These are phyloP conservation scores for Congeria kusceri DNA, from an alignment of 2,888 invertebrate genomes.

Conservation along the genomic window DNA sequence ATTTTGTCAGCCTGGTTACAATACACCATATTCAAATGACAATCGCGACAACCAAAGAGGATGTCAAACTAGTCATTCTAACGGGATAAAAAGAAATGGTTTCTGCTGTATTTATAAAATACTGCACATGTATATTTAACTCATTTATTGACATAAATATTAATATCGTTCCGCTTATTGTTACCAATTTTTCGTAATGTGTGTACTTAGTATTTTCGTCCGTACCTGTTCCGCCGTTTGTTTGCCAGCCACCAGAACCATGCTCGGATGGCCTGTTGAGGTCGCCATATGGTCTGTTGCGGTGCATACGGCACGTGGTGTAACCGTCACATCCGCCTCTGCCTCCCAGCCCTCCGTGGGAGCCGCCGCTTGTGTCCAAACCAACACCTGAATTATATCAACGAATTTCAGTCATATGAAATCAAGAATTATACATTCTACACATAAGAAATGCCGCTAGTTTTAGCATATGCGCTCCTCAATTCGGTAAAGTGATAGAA, in stretches of 20 bases:
- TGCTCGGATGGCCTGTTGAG: constrained; percentile 66
- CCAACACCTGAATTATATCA: constrained; percentile 63
- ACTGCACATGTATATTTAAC: too few relatives aligned
- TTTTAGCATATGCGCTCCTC: background rate
- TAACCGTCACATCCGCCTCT: constrained; percentile 72
- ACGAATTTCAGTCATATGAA: background rate
- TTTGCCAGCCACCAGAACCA: constrained; percentile 75
- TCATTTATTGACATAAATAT: too few relatives aligned
- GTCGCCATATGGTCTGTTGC: constrained; percentile 71
- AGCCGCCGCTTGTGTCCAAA: constrained; percentile 72
- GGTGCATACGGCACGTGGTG: constrained; percentile 69
- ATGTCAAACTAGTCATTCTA: too few relatives aligned
- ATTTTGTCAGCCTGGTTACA: background rate
- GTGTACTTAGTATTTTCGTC: too few relatives aligned
- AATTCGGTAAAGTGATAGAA: too few relatives aligned
- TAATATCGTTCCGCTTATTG: too few relatives aligned
- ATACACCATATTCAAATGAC: too few relatives aligned
- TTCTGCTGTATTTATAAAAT: too few relatives aligned
- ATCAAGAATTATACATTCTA: background rate
- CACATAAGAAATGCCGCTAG: background rate
- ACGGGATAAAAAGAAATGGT: too few relatives aligned
- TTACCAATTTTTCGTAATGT: too few relatives aligned
- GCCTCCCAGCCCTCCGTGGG: constrained; percentile 76
- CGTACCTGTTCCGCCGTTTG: constrained; percentile 70
- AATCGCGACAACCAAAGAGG: too few relatives aligned